phyloP scores from a whole-genome alignment of 2,888 invertebrate species.

The Epistrophella euchroma region DNA sequence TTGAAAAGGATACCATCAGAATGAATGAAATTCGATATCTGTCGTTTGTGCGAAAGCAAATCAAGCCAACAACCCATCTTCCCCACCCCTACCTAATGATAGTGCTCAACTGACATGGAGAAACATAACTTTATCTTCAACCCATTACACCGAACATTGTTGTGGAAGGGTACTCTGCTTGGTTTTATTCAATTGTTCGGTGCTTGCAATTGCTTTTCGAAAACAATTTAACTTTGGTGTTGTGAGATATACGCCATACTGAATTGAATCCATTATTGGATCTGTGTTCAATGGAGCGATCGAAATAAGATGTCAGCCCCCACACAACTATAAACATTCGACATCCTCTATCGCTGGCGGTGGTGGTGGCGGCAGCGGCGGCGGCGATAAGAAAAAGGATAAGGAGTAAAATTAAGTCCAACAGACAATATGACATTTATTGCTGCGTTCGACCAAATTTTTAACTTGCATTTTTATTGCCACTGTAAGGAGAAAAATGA shows the following conservation, averaged over 20 bases:
- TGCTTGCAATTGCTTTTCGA: constrained; percentile 61
- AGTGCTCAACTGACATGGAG: constrained; percentile 27
- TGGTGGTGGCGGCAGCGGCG: too few species aligned
- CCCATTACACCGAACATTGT: constrained; percentile 53
- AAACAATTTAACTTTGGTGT: constrained; percentile 61
- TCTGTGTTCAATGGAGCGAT: constrained; percentile 68
- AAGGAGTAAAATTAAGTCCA: constrained; percentile 70
- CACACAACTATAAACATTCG: constrained; percentile 49
- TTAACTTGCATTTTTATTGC: constrained; percentile 62
- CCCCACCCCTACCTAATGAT: neutral
- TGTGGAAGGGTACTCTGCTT: constrained; percentile 41
- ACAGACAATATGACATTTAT: constrained; percentile 65
- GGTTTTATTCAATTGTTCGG: constrained; percentile 63
- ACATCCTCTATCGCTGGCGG: constrained; percentile 22
- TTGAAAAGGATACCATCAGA: constrained; percentile 18
- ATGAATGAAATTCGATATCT: constrained; percentile 31
- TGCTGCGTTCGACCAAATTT: constrained; percentile 62
- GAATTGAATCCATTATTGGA: constrained; percentile 60
- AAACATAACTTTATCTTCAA: constrained; percentile 52
- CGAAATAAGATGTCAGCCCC: constrained; percentile 62
- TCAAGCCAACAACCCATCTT: neutral
- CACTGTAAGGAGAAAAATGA: constrained; percentile 20
- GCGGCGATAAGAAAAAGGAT: constrained; percentile 36
- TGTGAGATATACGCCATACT: constrained; percentile 32
- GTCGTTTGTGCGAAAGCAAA: constrained; percentile 35